Conservation (phyloP, 1,140 invertebrate genomes). For the Palaemon carinicauda region DNA sequence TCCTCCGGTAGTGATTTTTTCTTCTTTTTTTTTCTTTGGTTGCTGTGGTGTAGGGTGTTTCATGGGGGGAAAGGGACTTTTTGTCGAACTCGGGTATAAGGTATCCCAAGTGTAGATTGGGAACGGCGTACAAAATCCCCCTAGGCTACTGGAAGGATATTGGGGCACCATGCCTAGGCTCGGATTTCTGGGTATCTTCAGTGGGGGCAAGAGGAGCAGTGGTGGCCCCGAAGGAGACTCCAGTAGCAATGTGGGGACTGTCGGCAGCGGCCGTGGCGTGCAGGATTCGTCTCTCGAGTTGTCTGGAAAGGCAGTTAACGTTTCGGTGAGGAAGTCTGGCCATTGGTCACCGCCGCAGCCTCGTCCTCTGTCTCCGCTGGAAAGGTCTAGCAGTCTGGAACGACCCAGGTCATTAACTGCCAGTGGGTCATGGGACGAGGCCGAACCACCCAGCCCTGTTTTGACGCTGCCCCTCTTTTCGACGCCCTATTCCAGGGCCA, state of each 20-base stretch:
- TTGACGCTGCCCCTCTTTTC: neutral
- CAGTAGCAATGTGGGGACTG: conserved; percentile 32
- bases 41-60: neutral
- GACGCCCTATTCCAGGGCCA: neutral
- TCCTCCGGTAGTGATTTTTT: neutral
- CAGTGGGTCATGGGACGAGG: conserved; percentile 43
- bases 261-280: neutral
- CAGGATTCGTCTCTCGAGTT: neutral
- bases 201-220: neutral
- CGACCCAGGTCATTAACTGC: conserved; percentile 25
- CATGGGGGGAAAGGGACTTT: neutral
- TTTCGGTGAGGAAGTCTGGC: neutral
- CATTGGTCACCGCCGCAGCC: conserved; percentile 47
- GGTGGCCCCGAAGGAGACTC: neutral
- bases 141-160: neutral
- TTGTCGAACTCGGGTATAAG: too few relatives aligned
- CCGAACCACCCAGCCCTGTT: conserved; percentile 29
- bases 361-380: neutral
- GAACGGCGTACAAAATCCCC: neutral
- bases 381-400: conserved; percentile 34
- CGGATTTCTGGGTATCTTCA: conserved; percentile 44
- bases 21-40: too few relatives aligned
- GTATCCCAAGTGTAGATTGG: too few relatives aligned
- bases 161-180: conserved; percentile 45
- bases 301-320: neutral